Evolutionary conservation across 2,113 vertebrate genomes (phyloP).

Genomic region (Telmatochromis bifrenatus): DNA sequence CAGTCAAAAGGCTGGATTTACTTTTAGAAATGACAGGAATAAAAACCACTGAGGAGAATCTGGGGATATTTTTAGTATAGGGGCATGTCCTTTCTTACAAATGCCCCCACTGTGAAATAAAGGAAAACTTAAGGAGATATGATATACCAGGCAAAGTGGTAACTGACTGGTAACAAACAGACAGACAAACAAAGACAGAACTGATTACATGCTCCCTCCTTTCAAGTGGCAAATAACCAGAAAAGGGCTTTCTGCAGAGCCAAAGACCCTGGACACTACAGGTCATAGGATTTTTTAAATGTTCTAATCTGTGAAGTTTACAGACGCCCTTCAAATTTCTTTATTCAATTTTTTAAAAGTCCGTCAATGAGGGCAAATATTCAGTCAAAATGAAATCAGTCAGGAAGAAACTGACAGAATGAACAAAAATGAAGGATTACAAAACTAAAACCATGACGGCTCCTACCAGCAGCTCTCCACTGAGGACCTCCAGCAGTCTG

Average conservation of each 20-base stretch:
- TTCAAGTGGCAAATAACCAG: not conserved
- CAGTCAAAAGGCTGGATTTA: not conserved
- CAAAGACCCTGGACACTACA: accelerated
- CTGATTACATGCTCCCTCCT: not conserved
- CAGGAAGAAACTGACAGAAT: not conserved
- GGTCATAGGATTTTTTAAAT: accelerated
- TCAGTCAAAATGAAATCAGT: accelerated
- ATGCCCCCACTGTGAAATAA: not conserved
- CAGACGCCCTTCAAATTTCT: accelerated
- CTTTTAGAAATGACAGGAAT: not conserved
- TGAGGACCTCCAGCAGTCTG: slow-evolving; percentile 88
- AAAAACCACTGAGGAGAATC: not conserved
- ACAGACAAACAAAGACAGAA: not conserved
- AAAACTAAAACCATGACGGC: not conserved
- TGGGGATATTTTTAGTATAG: accelerated
- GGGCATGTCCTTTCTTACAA: not conserved
- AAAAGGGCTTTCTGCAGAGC: not conserved
- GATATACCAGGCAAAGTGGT: not conserved
- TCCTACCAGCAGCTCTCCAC: slow-evolving; percentile 87
- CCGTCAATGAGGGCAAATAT: not conserved
- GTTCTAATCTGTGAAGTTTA: not conserved
- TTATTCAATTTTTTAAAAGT: accelerated
- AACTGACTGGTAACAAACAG: not conserved
- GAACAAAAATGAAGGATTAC: not conserved
- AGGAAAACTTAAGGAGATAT: not conserved